These are phyloP conservation scores for Ennomos fuscantarius DNA, from an alignment of 2,888 invertebrate species.

Conservation along the genomic window DNA sequence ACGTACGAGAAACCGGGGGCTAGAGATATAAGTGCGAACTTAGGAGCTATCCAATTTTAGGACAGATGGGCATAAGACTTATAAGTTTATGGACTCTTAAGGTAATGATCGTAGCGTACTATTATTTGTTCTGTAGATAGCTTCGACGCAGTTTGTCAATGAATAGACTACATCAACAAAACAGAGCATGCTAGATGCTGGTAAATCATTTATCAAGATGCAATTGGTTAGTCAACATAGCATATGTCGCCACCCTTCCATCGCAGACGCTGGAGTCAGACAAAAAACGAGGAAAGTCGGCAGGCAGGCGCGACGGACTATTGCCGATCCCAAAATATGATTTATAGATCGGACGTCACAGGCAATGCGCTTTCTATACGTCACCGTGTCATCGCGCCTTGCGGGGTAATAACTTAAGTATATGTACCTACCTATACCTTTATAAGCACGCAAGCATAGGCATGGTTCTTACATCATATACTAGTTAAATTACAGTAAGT, in stretches of 20 bases:
- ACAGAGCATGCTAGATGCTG: conserved; percentile 12
- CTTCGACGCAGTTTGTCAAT: conserved; percentile 1
- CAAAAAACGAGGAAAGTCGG: conserved; percentile 79
- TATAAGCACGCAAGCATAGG: background rate
- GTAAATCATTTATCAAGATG: conserved; percentile 54
- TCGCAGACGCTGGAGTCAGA: conserved; percentile 72
- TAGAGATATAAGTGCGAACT: no score
- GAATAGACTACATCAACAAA: conserved; percentile 11
- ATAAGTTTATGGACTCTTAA: no score
- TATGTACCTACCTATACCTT: background rate
- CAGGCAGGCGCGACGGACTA: conserved; percentile 71
- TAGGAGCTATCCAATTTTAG: no score
- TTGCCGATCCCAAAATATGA: conserved; percentile 76
- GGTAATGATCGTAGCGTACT: no score
- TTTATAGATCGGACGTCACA: conserved; percentile 82
- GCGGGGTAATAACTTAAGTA: conserved; percentile 14
- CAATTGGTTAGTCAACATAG: conserved; percentile 53
- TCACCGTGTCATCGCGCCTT: conserved; percentile 64
- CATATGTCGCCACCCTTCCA: conserved; percentile 74
- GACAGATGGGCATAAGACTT: no score
- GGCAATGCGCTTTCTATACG: conserved; percentile 81
- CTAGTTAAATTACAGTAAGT: no score
- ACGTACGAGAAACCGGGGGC: no score
- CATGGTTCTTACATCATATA: no score
- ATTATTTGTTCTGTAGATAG: no score